Conservation (phyloP, 1,140 invertebrate species). For the Anagrus nilaparvatae region DNA sequence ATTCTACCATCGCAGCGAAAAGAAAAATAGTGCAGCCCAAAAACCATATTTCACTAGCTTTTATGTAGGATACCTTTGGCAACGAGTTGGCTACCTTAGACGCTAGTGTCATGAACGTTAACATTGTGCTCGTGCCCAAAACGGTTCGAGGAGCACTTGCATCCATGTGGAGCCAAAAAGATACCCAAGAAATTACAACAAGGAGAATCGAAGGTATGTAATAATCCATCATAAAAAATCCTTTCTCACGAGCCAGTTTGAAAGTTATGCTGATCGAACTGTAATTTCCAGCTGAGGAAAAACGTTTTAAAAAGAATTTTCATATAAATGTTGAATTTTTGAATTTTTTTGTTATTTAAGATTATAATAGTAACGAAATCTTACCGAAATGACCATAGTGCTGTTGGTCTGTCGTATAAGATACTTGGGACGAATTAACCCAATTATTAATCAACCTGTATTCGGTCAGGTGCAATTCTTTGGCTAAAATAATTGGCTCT, state of each 20-base stretch:
- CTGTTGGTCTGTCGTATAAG: constrained; percentile 54
- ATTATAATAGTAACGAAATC: constrained; percentile 12
- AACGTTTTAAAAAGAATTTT: too few species aligned
- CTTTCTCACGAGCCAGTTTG: constrained; percentile 67
- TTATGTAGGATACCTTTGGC: constrained; percentile 84
- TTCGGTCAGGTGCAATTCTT: constrained; percentile 72
- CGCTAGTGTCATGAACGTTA: constrained; percentile 77
- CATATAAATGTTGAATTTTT: too few species aligned
- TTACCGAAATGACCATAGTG: constrained; percentile 59
- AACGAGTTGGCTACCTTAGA: constrained; percentile 72
- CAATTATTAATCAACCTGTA: constrained; percentile 60
- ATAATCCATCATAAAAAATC: constrained; percentile 83
- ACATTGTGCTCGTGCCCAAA: constrained; percentile 71
- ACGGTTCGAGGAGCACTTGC: constrained; percentile 72
- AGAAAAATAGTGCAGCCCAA: constrained; percentile 76
- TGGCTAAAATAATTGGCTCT: constrained; percentile 62
- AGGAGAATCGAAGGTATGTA: constrained; percentile 82
- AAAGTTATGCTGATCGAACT: constrained; percentile 70
- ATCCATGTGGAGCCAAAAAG: constrained; percentile 82
- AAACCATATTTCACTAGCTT: constrained; percentile 83
- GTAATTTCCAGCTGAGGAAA: constrained; percentile 71
- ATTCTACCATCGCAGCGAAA: constrained; percentile 76
- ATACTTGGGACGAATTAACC: constrained; percentile 57
- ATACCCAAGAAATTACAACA: constrained; percentile 82
- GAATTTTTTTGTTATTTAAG: constrained; percentile 1